A percentile compares a stretch with the other conserved stretches of the same genome.
Conservation (phyloP, 2,797 vertebrate genomes). For the Notolepis coatsorum region DNA sequence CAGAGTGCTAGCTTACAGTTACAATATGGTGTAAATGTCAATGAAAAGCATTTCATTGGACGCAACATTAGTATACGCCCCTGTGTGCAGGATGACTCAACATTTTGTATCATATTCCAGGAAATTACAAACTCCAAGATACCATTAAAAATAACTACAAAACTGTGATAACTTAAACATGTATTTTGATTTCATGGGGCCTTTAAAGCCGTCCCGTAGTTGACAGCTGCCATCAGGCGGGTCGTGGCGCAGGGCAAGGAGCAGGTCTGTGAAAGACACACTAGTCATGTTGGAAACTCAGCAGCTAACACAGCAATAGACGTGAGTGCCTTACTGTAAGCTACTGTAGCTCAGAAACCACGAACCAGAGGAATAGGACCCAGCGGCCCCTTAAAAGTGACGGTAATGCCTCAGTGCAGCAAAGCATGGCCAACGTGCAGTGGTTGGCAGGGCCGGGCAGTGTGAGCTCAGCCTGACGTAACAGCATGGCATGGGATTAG, state of each 20-base stretch:
- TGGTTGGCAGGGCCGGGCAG: constrained; percentile 49
- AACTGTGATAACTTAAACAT: too few relatives aligned
- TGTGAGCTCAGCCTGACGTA: constrained; percentile 69
- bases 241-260: constrained; percentile 21
- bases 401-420: constrained; percentile 38
- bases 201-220: constrained; percentile 1
- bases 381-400: constrained; percentile 39
- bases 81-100: too few relatives aligned
- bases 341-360: constrained; percentile 20
- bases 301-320: not conserved
- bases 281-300: constrained; percentile 4
- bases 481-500: constrained; percentile 48
- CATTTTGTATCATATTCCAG: too few relatives aligned
- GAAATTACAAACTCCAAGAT: too few relatives aligned
- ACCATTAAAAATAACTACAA: too few relatives aligned
- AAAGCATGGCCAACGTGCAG: constrained; percentile 21
- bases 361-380: constrained; percentile 26
- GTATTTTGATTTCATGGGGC: too few relatives aligned
- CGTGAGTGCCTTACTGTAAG: constrained; percentile 27
- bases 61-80: too few relatives aligned
- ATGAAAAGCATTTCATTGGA: too few relatives aligned
- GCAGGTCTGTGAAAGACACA: constrained; percentile 28
- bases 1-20: too few relatives aligned
- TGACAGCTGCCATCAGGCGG: not conserved
- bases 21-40: too few relatives aligned